Base-by-base conservation (phyloP, 2,888 invertebrate species). In the Lithosia quadra region DNA sequence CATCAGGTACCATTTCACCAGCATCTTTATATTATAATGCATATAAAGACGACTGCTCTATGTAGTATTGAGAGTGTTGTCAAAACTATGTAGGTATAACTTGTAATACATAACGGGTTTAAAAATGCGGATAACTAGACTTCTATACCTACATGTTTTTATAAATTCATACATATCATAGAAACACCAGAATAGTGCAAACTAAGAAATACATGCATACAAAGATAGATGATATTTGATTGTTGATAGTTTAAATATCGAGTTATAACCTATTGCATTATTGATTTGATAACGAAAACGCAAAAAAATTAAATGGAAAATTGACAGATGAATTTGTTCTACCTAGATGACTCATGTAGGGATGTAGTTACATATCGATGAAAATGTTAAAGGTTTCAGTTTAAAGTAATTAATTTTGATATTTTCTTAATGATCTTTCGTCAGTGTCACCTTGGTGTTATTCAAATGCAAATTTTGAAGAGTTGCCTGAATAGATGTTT, bases 1-100 rank as follows among this genome's bases (percentile, higher is more conserved):
- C 55, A 21, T 36, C 55, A 59, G 49, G n/a, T 53, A 65, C 62
- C 22, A 65, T 24, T 49, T 24, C 56, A 24, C 15, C 56, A 24
- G 24, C 56, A 13, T 56, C 24, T 56, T 28, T 24, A 5, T 24
- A 11, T 22, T 7, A 43, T 18, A 9, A 43, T 15, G 8, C n/a
- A n/a, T 8, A 21, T 2, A n/a, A 59, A n/a, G 5, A 62, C 1
- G 22, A 62, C 2, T 62, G 18, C 55, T 68, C 28, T 65, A 15
- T 15, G 15, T 8, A 15, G 3, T 39, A 39, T 39, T 18, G 5
- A 49, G 3, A 28, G 28, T 5, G 28, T 5, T 28, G 5, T 28
- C 28, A 4, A 28, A 28, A 28, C 28, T 28, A 28, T n/a, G n/a
- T n/a, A n/a, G 5, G 28, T 28, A 28, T 28, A 28, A 28, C 5